These are phyloP conservation scores for Dicrostonyx torquatus DNA, from an alignment of 2,797 vertebrate genomes.

Conservation along the genomic window DNA sequence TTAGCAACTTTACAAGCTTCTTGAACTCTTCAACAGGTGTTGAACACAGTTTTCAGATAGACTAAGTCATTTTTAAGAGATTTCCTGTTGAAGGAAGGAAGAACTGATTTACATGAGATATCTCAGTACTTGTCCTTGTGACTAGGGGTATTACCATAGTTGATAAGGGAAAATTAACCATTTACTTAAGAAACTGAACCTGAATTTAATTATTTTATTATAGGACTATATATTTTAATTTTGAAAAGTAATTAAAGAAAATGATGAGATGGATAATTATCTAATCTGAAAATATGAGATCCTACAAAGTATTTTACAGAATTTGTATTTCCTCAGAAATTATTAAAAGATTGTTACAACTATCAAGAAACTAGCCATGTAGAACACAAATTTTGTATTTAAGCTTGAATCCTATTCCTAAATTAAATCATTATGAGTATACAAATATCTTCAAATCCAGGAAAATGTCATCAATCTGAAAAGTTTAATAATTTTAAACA, in stretches of 20 bases:
- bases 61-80: background rate
- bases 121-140: background rate
- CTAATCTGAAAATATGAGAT: background rate
- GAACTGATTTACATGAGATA: background rate
- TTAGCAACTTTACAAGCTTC: background rate
- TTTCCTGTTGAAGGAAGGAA: background rate
- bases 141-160: background rate
- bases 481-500: background rate
- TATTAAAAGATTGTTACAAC: background rate
- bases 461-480: background rate
- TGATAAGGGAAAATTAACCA: constrained; percentile 12
- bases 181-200: background rate
- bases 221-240: background rate
- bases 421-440: background rate
- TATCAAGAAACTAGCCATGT: background rate
- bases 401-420: background rate
- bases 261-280: background rate
- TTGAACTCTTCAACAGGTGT: no score
- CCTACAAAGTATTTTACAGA: background rate
- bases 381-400: background rate
- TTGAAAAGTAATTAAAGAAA: background rate
- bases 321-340: background rate
- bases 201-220: background rate
- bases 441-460: background rate
- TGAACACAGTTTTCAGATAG: background rate